Conservation (phyloP, 2,888 invertebrate species). For the Gortyna flavago region DNA sequence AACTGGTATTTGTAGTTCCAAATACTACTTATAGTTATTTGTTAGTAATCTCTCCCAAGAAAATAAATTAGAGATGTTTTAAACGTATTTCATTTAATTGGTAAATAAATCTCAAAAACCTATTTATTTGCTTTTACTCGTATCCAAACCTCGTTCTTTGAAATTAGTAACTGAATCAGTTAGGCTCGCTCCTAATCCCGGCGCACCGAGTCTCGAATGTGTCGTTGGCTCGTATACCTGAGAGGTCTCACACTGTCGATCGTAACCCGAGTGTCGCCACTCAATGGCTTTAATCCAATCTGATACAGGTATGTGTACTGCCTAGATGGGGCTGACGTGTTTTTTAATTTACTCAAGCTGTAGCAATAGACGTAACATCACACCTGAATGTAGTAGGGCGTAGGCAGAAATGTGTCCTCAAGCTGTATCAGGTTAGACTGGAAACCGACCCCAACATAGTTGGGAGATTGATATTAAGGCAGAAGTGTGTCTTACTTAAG, state of each 20-base stretch:
- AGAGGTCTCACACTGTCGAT: background rate
- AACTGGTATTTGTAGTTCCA: background rate
- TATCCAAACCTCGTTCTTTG: slow-evolving; percentile 11
- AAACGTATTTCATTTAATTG: background rate
- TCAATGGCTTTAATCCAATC: background rate
- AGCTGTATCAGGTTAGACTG: too few species aligned
- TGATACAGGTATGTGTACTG: background rate
- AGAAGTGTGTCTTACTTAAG: background rate
- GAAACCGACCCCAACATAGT: background rate
- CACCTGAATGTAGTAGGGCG: background rate
- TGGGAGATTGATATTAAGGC: too few species aligned
- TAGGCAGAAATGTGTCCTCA: background rate
- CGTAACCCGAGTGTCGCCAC: slow-evolving; percentile 1
- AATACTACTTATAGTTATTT: background rate
- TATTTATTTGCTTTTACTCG: background rate
- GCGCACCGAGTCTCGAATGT: background rate
- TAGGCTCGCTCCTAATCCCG: background rate
- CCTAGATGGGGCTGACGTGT: background rate
- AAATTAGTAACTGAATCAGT: background rate
- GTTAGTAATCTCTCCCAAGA: background rate
- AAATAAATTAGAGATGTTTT: background rate
- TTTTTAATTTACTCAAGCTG: slow-evolving; percentile 22
- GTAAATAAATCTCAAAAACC: slow-evolving; percentile 1
- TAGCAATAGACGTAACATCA: background rate
- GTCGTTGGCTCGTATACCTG: background rate